phyloP scores from a whole-genome alignment of 2,888 invertebrate species.

The Ptychoptera albimana region DNA sequence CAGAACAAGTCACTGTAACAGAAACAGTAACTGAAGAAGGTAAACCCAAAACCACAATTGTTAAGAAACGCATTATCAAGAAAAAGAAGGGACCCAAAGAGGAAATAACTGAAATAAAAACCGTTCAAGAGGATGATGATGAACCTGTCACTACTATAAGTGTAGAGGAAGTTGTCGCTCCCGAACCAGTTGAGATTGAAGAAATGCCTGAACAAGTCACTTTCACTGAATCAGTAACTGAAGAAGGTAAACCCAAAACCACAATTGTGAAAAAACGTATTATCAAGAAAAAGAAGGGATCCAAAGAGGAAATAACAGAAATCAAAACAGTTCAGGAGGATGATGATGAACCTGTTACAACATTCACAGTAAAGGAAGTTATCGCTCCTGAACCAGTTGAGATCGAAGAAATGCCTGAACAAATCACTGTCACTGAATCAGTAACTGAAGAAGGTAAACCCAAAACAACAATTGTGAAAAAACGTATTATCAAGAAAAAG shows the following conservation, averaged over 20 bases:
- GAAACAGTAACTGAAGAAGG: slow-evolving; percentile 15
- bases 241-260: slow-evolving; percentile 16
- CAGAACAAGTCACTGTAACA: slow-evolving; percentile 14
- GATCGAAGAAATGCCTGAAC: slow-evolving; percentile 14
- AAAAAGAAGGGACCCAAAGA: slow-evolving; percentile 14
- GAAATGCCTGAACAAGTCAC: slow-evolving; percentile 11
- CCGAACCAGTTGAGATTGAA: slow-evolving; percentile 15
- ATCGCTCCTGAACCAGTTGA: slow-evolving; percentile 11
- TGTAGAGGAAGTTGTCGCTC: slow-evolving; percentile 10
- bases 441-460: slow-evolving; percentile 18
- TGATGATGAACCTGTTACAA: slow-evolving; percentile 23
- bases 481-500: slow-evolving; percentile 21
- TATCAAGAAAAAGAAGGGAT: slow-evolving; percentile 22
- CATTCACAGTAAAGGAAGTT: slow-evolving; percentile 15
- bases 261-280: slow-evolving; percentile 18
- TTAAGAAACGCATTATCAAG: slow-evolving; percentile 14
- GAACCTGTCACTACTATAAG: slow-evolving; percentile 19
- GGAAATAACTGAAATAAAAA: slow-evolving; percentile 16
- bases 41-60: slow-evolving; percentile 11
- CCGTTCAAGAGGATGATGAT: slow-evolving; percentile 18
- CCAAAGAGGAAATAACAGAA: slow-evolving; percentile 24
- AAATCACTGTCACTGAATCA: slow-evolving; percentile 14
- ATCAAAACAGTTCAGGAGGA: slow-evolving; percentile 26
- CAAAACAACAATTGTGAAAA: slow-evolving; percentile 20
- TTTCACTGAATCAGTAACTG: slow-evolving; percentile 7